Evolutionary conservation across 2,113 vertebrate species (phyloP), one percentile per base, ranked within the genome.

Genomic region (Apteryx owenii): DNA sequence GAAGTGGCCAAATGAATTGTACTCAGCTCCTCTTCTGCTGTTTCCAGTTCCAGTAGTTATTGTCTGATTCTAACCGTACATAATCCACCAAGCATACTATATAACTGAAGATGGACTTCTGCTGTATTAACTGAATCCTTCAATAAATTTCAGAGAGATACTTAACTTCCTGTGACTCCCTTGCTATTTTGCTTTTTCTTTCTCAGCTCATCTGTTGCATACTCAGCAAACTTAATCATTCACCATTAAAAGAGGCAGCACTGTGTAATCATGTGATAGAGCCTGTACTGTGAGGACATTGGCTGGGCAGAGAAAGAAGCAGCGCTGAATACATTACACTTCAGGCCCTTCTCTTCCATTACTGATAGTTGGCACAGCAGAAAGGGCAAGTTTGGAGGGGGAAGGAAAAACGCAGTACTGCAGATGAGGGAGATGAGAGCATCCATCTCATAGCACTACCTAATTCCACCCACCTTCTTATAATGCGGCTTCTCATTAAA

Each of bases 211-310:
- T 16, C 29, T 13, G 56, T 80, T 81, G 29, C n/a, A 65, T 29
- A 40, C 10, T 83, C 42, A n/a, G 48, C 42, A 88, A 80, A 44
- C 36, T 38, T 38, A 38, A 38, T 38, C 36, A 38, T 38, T 79
- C 38, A 31, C 66, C 54, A 31, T 38, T 3, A 50, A 31, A 8
- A 89, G 54, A 83, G 44, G 29, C 14, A 70, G 56, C 54, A 20
- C 16, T 8, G 50, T 23, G 61, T 15, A 26, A 89, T 70, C 50
- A 65, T 54, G 66, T 70, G 72, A 91, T 61, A 71, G 75, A 79
- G 15, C 44, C 44, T 14, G n/a, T 0, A 64, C 20, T 13, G 4
- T 0, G 1, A 70, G 72, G 65, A 46, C 20, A 73, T 42, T 76
- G 54, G 21, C 8, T 12, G 38, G 44, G 51, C 40, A 81, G 64